Evolutionary conservation across 2,113 vertebrate species (phyloP), one percentile per base, ranked within the genome.

Genomic region (Siniperca chuatsi): DNA sequence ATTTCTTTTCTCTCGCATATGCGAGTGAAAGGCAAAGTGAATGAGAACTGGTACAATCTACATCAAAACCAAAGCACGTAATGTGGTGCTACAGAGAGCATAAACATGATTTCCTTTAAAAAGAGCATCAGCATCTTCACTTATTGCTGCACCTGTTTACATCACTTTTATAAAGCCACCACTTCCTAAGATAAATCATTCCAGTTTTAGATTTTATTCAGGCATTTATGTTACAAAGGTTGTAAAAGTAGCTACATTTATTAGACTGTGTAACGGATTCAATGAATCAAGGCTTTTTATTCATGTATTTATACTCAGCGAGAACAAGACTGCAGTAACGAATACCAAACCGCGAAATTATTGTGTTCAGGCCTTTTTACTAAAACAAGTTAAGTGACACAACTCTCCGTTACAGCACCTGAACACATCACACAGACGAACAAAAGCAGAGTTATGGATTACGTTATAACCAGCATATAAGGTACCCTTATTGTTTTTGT

Each of bases 31-130:
- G 15, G 12, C 48, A n/a, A 44, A 44, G 50, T 37, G 60, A 72
- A 65, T 11, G 42, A 78, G 50, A 25, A 52, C 3, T 29, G 42
- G n/a, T 67, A 1, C 40, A 66, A 72, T 52, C 50, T 33, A n/a
- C 35, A 78, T 52, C 37, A 61, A 72, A 87, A 25, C 1, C 20
- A 58, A 81, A 55, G 52, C 57, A 73, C 21, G 58, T 2, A 69
- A 35, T 46, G 21, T 42, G 54, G 9, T 3, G 1, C 2, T 23
- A 11, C 16, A 66, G 4, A 25, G 37, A 64, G 23, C 18, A 48
- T 20, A 18, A 29, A 68, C 37, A 33, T n/a, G 9, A 61, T 58
- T 58, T 54, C 4, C 54, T 29, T 18, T 8, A 18, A 13, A 35
- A 46, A 13, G 9, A 76, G 73, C 33, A 42, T 23, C 57, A 35